Evolutionary conservation across 2,797 vertebrate genomes (phyloP).

Genomic region (Amazona ochrocephala): DNA sequence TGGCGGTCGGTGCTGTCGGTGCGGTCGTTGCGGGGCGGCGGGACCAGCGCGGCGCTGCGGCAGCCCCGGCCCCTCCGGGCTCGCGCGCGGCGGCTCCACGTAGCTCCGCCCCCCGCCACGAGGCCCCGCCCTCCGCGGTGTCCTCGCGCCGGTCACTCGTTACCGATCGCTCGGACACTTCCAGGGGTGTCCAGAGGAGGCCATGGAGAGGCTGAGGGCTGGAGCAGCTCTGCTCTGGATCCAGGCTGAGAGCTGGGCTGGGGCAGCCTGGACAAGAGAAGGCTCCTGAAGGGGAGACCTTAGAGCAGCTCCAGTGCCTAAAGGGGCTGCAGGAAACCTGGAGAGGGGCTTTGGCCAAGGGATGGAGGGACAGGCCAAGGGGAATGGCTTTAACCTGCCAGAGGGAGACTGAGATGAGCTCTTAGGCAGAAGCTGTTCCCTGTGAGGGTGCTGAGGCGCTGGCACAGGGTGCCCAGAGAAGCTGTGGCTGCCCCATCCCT

Average conservation of each 20-base stretch:
- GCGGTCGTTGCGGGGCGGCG: neutral
- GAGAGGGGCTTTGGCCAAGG: too few relatives aligned
- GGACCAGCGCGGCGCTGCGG: slow-evolving; percentile 33
- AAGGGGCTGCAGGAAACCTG: too few relatives aligned
- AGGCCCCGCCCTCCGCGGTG: neutral
- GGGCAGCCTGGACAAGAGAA: neutral
- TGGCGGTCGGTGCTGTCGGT: neutral
- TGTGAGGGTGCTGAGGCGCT: too few relatives aligned
- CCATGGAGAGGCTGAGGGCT: too few relatives aligned
- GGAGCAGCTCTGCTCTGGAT: neutral
- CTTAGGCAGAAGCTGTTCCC: too few relatives aligned
- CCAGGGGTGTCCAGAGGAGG: neutral
- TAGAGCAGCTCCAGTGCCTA: too few relatives aligned
- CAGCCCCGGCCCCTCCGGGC: slow-evolving; percentile 46
- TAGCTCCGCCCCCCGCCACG: neutral
- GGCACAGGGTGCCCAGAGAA: too few relatives aligned
- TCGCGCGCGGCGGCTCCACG: slow-evolving; percentile 23
- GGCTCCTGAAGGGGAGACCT: neutral
- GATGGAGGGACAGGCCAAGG: too few relatives aligned
- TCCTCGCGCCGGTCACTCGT: neutral
- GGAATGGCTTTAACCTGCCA: too few relatives aligned
- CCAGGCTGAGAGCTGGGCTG: neutral
- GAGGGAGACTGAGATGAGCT: too few relatives aligned
- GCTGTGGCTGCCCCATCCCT: neutral
- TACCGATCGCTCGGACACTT: neutral